Evolutionary conservation across 2,797 vertebrate genomes (phyloP).

Genomic region (Toxotes lorentzi): DNA sequence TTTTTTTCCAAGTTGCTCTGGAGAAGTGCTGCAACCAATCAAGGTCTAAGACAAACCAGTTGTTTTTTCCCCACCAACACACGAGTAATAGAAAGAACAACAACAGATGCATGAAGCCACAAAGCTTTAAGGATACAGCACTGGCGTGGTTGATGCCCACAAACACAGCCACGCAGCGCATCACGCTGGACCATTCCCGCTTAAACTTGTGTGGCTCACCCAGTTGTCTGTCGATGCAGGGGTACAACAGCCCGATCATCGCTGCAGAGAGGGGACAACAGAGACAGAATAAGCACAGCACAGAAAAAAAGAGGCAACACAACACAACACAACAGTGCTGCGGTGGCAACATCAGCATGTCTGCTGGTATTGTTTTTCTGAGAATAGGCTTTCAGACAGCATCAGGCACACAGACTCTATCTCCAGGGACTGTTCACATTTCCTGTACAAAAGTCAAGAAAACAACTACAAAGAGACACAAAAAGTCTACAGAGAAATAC

Average conservation of each 20-base stretch:
- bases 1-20: not conserved
- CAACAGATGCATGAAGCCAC: not conserved
- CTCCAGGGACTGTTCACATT: not conserved
- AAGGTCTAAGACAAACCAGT: not conserved
- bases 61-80: not conserved
- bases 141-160: slow-evolving; percentile 99
- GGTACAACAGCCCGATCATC: slow-evolving; percentile 94
- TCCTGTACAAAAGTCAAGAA: not conserved
- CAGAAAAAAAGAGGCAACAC: not conserved
- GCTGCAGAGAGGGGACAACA: slow-evolving; percentile 77
- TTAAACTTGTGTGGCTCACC: slow-evolving; percentile 98
- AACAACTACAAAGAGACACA: not conserved
- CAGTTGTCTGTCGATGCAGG: slow-evolving; percentile 94
- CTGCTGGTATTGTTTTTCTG: slow-evolving; percentile 33
- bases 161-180: slow-evolving; percentile 97
- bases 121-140: slow-evolving; percentile 91
- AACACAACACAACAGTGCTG: not conserved
- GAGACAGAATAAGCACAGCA: not conserved
- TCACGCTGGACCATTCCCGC: slow-evolving; percentile 97
- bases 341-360: slow-evolving; percentile 20
- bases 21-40: not conserved
- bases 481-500: not conserved
- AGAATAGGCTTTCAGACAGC: not conserved
- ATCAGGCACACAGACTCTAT: not conserved
- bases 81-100: not conserved